phyloP scores from a whole-genome alignment of 2,888 invertebrate genomes.

The Peribatodes rhomboidaria region DNA sequence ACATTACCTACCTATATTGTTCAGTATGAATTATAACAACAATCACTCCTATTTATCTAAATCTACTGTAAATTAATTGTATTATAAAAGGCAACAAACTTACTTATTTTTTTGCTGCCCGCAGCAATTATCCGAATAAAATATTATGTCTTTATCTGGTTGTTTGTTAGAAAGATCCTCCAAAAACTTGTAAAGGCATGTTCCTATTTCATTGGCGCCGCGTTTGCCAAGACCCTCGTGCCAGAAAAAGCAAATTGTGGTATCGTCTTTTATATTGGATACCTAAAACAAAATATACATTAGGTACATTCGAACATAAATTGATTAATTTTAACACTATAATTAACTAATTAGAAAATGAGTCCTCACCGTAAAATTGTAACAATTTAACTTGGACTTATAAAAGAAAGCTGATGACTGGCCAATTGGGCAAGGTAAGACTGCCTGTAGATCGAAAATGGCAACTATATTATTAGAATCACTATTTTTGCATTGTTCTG shows the following conservation, averaged over 20 bases:
- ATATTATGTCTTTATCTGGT: conserved; percentile 32
- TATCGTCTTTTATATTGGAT: neutral
- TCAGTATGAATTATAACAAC: too few relatives aligned
- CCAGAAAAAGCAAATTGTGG: conserved; percentile 5
- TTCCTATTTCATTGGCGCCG: conserved; percentile 13
- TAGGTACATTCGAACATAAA: too few relatives aligned
- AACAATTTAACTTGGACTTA: conserved; percentile 31
- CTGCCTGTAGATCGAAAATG: conserved; percentile 35
- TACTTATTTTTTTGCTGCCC: neutral
- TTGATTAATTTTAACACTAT: neutral
- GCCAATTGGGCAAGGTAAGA: conserved; percentile 38
- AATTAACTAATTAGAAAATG: neutral
- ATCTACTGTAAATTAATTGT: too few relatives aligned
- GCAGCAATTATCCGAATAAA: neutral
- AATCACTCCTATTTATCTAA: too few relatives aligned
- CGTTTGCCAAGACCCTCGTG: conserved; percentile 16
- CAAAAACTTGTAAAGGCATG: conserved; percentile 42
- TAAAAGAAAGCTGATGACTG: conserved; percentile 42
- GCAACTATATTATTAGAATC: conserved; percentile 22
- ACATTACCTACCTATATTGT: too few relatives aligned
- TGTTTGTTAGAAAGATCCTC: conserved; percentile 33
- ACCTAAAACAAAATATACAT: conserved; percentile 8
- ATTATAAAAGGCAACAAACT: too few relatives aligned
- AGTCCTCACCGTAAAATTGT: conserved; percentile 11
- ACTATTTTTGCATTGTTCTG: conserved; percentile 7